A percentile compares a stretch with the other conserved stretches of the same genome.
Conservation (phyloP, 2,113 vertebrate species). For the Oenanthe melanoleuca region DNA sequence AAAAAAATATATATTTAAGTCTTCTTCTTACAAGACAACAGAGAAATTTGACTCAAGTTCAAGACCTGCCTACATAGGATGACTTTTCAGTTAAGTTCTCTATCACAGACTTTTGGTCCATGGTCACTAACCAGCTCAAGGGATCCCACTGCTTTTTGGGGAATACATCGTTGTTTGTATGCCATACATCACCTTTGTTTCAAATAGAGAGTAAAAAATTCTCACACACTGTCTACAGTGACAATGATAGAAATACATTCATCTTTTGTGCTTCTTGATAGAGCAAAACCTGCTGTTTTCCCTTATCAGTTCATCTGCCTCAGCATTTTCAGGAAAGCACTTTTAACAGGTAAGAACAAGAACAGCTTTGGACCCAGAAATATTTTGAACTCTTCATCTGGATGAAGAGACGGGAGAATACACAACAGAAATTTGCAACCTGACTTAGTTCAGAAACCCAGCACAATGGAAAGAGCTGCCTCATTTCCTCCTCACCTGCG, state of each 20-base stretch:
- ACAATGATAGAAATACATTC: background rate
- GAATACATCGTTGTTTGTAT: fast-evolving
- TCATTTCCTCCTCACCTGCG: background rate
- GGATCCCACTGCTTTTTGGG: background rate
- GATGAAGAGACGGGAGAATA: background rate
- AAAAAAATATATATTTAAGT: background rate
- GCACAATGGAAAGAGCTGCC: fast-evolving
- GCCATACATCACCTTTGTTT: background rate
- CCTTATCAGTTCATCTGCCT: background rate
- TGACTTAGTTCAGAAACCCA: background rate
- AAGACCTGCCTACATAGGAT: background rate
- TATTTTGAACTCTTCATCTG: background rate
- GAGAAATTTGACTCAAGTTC: background rate
- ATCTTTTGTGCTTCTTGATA: background rate
- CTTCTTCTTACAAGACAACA: background rate
- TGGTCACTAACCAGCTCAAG: background rate
- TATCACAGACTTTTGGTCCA: background rate
- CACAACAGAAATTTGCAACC: fast-evolving
- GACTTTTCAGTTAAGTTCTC: background rate
- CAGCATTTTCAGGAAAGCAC: background rate
- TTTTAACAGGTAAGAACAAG: background rate
- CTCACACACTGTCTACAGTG: background rate
- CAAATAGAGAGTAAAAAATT: background rate
- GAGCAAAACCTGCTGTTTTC: background rate
- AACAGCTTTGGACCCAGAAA: background rate